Conservation (phyloP, 2,888 invertebrate genomes). For the Yponomeuta plumbellus region DNA sequence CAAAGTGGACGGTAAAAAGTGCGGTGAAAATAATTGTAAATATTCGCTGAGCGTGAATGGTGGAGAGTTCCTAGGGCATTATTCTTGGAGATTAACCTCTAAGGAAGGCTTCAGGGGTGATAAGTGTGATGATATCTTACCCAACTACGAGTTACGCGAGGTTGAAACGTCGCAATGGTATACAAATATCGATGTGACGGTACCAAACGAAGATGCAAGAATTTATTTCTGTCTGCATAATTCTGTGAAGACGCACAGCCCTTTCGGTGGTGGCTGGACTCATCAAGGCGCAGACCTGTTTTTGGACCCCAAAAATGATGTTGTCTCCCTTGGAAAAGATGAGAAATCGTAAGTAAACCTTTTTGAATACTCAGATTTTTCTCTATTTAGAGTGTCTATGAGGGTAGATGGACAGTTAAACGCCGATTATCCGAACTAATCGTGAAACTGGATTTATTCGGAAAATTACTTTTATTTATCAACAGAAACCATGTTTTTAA, state of each 20-base stretch:
- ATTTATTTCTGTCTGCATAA: slow-evolving; percentile 56
- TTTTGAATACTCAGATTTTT: neutral
- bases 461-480: no score
- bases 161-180: slow-evolving; percentile 45
- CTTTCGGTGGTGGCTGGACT: slow-evolving; percentile 59
- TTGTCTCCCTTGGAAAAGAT: slow-evolving; percentile 17
- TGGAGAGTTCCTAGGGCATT: slow-evolving; percentile 60
- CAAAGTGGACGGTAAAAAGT: slow-evolving; percentile 41
- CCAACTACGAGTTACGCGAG: slow-evolving; percentile 59
- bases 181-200: slow-evolving; percentile 43
- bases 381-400: neutral
- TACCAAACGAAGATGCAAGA: slow-evolving; percentile 43
- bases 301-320: slow-evolving; percentile 47
- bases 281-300: slow-evolving; percentile 69
- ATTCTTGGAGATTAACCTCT: slow-evolving; percentile 62
- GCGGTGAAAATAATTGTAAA: slow-evolving; percentile 57
- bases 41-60: slow-evolving; percentile 63
- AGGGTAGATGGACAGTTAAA: neutral
- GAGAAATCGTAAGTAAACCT: slow-evolving; percentile 16
- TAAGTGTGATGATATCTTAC: slow-evolving; percentile 50
- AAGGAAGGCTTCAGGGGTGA: slow-evolving; percentile 43
- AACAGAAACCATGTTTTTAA: no score
- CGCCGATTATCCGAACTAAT: no score
- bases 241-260: slow-evolving; percentile 37
- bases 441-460: no score